These are phyloP conservation scores for Pelecanoides urinatrix DNA, from an alignment of 2,113 vertebrate genomes.

Conservation along the genomic window DNA sequence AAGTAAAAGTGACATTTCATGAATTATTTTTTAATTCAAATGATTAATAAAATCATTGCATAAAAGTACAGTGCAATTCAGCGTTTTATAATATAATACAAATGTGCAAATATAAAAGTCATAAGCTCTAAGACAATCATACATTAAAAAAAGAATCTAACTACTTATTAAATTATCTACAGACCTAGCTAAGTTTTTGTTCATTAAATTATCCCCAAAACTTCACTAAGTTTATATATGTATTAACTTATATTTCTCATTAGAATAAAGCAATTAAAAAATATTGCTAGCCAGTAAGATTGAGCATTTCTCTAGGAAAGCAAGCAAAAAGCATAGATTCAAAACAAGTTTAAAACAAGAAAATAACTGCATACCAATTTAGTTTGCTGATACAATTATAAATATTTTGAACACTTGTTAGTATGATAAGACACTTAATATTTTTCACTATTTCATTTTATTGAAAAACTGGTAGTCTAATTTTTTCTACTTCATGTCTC, in stretches of 20 bases:
- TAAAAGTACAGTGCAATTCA: not conserved
- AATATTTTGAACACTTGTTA: not conserved
- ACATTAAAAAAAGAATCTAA: not conserved
- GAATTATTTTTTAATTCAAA: not conserved
- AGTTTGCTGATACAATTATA: not conserved
- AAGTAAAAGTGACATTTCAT: not conserved
- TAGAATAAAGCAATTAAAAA: not conserved
- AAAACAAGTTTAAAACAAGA: not conserved
- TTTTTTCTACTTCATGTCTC: slow-evolving; percentile 17
- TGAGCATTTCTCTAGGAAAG: not conserved
- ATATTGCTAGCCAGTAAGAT: not conserved
- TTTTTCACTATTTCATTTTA: not conserved
- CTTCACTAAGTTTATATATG: not conserved
- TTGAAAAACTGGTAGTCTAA: not conserved
- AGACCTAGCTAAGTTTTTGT: not conserved
- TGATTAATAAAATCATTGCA: not conserved
- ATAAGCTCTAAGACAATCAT: not conserved
- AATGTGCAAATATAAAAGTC: not conserved
- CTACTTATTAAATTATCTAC: not conserved
- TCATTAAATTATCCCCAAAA: not conserved
- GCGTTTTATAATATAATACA: not conserved
- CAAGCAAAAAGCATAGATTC: not conserved
- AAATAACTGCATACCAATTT: not conserved
- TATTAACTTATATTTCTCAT: not conserved
- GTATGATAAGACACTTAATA: not conserved